These are phyloP conservation scores for Bombus terrestris DNA, from an alignment of 1,140 invertebrate species.

Conservation along the genomic window DNA sequence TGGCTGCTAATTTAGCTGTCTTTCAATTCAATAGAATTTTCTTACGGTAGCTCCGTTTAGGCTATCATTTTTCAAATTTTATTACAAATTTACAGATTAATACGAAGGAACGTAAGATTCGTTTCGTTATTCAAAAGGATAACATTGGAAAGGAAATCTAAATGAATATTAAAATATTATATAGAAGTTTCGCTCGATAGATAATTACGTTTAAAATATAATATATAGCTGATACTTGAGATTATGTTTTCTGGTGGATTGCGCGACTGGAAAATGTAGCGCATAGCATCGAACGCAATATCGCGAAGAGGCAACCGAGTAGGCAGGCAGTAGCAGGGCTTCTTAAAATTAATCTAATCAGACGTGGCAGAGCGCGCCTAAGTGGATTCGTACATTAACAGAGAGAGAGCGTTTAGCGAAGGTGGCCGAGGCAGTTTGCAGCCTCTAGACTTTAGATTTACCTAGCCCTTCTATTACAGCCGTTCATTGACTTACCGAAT, in stretches of 20 bases:
- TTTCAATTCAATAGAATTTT: too few relatives aligned
- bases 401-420: slow-evolving; percentile 22
- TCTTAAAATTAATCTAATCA: slow-evolving; percentile 57
- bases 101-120: too few relatives aligned
- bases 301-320: background rate
- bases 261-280: background rate
- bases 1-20: too few relatives aligned
- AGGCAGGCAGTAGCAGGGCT: background rate
- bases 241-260: background rate
- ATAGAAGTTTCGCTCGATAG: too few relatives aligned
- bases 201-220: too few relatives aligned
- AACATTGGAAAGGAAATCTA: too few relatives aligned
- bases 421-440: slow-evolving; percentile 11
- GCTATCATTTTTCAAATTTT: too few relatives aligned
- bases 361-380: slow-evolving; percentile 36
- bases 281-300: background rate
- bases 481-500: slow-evolving; percentile 37
- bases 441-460: slow-evolving; percentile 37
- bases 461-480: slow-evolving; percentile 14
- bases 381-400: slow-evolving; percentile 55
- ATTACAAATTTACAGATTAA: too few relatives aligned
- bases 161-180: too few relatives aligned
- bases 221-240: too few relatives aligned
- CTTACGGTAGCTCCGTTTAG: too few relatives aligned
- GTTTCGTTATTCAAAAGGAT: too few relatives aligned